Evolutionary conservation across 2,888 invertebrate species (phyloP), one percentile per base, ranked within the genome.

Genomic region (Globia sparganii): DNA sequence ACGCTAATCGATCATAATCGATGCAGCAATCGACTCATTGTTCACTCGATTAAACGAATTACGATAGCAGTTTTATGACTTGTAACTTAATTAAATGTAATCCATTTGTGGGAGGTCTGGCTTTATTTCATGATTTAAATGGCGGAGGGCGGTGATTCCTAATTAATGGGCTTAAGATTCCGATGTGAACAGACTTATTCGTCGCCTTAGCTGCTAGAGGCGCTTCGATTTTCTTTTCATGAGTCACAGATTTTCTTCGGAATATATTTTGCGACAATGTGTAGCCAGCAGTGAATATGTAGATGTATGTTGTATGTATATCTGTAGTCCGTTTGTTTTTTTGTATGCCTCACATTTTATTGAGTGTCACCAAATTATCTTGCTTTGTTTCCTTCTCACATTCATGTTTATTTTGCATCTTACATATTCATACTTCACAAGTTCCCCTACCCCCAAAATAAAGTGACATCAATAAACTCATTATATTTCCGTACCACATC

Each of bases 1-100:
- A 37, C 75, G 37, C 80, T 85, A 85, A 86, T 83, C 85, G 86
- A 77, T 85, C 78, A 85, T 72, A 83, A 82, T 71, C 74, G 83
- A 75, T 72, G 75, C 84, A 72, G 72, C 83, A 85, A 84, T 84
- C 84, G 81, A 70, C 65, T 65, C 80, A 80, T 84, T 86, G 85
- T 83, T 83, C 78, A 72, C 72, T 77, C 66, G 56, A 78, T 78
- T 87, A 85, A 85, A 80, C 66, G 77, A 82, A 83, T 87, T 80
- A 87, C 72, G 75, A 83, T 80, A 66, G 69, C 69, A 81, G 75
- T 85, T 81, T 80, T 78, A 78, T 79, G 75, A 77, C 65, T 80
- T 70, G 66, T 80, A 74, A 78, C 76, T 77, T 78, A 81, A 84
- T 84, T 81, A 84, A 84, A 81, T 81, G 71, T 59, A 34, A 73